phyloP scores from a whole-genome alignment of 2,888 invertebrate genomes.

The Troides aeacus region DNA sequence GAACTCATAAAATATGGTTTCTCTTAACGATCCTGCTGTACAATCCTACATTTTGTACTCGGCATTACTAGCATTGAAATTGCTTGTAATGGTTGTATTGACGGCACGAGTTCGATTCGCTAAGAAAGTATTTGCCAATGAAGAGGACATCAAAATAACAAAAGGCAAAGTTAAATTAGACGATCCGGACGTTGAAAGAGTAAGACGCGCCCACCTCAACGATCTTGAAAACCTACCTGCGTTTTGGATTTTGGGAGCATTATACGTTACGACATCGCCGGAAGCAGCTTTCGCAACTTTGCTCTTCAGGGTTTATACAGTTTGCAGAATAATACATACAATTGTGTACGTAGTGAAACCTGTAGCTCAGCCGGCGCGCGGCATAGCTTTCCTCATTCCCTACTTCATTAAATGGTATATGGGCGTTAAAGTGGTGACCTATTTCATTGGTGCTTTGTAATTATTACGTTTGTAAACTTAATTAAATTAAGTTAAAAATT shows the following conservation, averaged over 20 bases:
- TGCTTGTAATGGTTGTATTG: conserved; percentile 47
- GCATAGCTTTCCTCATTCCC: conserved; percentile 51
- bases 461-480: conserved; percentile 35
- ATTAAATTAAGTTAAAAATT: too few species aligned
- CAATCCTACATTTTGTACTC: conserved; percentile 52
- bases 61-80: conserved; percentile 50
- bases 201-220: conserved; percentile 82
- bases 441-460: conserved; percentile 46
- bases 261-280: conserved; percentile 78
- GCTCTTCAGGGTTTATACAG: conserved; percentile 64
- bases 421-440: conserved; percentile 51
- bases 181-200: conserved; percentile 63
- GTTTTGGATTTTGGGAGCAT: conserved; percentile 77
- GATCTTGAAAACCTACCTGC: conserved; percentile 85
- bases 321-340: conserved; percentile 78
- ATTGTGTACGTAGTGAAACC: conserved; percentile 82
- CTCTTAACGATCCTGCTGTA: conserved; percentile 48
- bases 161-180: conserved; percentile 55
- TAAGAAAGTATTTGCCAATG: conserved; percentile 59
- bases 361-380: conserved; percentile 78
- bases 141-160: conserved; percentile 49
- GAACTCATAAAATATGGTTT: conserved; percentile 37
- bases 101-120: conserved; percentile 45
- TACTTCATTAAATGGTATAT: conserved; percentile 54
- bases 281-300: conserved; percentile 36